Conservation (phyloP, 2,888 invertebrate species). For the Thecocarcelia acutangulata region DNA sequence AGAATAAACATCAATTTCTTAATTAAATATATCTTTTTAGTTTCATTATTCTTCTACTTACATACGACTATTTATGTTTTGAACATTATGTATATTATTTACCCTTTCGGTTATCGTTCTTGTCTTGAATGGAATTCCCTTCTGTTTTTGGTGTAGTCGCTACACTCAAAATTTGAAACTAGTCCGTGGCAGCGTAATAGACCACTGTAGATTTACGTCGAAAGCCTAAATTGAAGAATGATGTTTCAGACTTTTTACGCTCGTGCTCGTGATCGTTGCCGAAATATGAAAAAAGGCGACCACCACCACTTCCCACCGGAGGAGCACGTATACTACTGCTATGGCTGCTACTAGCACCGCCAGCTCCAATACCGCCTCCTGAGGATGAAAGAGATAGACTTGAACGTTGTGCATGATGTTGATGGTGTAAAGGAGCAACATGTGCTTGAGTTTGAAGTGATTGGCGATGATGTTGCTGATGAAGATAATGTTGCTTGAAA, state of each 20-base stretch:
- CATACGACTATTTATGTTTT: conserved; percentile 13
- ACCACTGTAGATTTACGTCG: conserved; percentile 80
- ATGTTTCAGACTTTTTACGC: conserved; percentile 80
- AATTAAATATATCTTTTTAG: not conserved
- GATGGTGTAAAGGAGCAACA: conserved; percentile 68
- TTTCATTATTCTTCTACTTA: conserved; percentile 33
- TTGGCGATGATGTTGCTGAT: conserved; percentile 72
- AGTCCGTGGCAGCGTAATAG: conserved; percentile 80
- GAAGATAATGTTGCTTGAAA: conserved; percentile 72
- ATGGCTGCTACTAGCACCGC: conserved; percentile 70
- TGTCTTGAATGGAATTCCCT: not conserved
- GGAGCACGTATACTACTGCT: conserved; percentile 74
- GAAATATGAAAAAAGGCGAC: conserved; percentile 80
- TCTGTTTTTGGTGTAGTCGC: not conserved
- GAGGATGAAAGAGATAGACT: conserved; percentile 58
- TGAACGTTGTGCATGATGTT: conserved; percentile 60
- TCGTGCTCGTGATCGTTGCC: conserved; percentile 80
- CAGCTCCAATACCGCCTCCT: conserved; percentile 49
- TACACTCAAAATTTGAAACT: not conserved
- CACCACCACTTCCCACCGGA: conserved; percentile 74
- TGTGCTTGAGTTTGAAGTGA: conserved; percentile 71
- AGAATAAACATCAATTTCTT: no score
- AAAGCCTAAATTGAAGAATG: conserved; percentile 81
- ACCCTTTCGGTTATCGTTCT: conserved; percentile 5
- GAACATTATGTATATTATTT: conserved; percentile 8